phyloP scores from a whole-genome alignment of 2,888 invertebrate species.

The Erpobdella octoculata region DNA sequence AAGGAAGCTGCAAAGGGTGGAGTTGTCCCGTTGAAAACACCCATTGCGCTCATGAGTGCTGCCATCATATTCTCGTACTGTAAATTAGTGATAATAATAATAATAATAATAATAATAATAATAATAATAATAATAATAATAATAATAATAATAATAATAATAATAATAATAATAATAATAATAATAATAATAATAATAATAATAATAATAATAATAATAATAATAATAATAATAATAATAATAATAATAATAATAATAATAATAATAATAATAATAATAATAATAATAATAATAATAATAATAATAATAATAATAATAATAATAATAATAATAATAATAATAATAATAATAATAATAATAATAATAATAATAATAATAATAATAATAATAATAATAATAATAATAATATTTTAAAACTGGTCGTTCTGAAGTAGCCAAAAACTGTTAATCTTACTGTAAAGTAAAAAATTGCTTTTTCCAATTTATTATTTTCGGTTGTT shows the following conservation, averaged over 20 bases:
- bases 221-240: background rate
- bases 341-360: background rate
- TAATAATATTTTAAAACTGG: background rate
- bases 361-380: background rate
- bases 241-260: background rate
- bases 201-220: background rate
- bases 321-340: conserved; percentile 9
- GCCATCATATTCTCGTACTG: background rate
- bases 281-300: conserved; percentile 1
- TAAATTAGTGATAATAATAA: background rate
- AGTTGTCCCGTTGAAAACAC: background rate
- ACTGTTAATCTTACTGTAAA: background rate
- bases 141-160: background rate
- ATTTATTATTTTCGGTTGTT: too few species aligned
- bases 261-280: background rate
- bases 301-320: background rate
- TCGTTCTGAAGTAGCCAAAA: too few species aligned
- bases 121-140: conserved; percentile 2
- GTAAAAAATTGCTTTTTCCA: background rate
- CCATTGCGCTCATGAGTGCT: background rate
- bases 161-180: background rate
- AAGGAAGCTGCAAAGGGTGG: background rate
- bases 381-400: background rate
- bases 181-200: background rate
- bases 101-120: conserved; percentile 7